These are phyloP conservation scores for Halichoerus grypus DNA, from an alignment of 2,113 vertebrate species.

Conservation along the genomic window DNA sequence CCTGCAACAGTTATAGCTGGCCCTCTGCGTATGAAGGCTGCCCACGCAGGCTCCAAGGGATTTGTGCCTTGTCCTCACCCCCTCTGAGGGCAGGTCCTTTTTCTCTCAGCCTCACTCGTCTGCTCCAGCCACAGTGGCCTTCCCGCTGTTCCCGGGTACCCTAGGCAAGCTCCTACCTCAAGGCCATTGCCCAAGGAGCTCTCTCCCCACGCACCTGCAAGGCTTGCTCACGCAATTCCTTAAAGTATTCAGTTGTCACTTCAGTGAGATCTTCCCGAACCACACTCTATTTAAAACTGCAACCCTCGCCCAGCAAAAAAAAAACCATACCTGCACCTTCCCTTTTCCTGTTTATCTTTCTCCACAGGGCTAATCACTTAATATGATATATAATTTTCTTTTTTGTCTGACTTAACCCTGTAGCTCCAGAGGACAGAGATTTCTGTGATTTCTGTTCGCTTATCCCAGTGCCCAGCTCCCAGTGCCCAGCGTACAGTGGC, in stretches of 20 bases:
- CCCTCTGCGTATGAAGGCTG: not conserved
- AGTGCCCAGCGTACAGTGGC: not conserved
- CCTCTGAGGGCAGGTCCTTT: not conserved
- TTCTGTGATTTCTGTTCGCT: not conserved
- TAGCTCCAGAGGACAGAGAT: not conserved
- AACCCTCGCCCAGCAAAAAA: not conserved
- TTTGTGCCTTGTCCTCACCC: not conserved
- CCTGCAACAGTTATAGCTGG: not conserved
- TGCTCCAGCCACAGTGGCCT: rapidly evolving
- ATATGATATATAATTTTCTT: not conserved
- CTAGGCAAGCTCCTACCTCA: too few relatives aligned
- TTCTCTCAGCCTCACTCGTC: not conserved
- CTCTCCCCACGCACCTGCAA: rapidly evolving
- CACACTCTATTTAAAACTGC: not conserved
- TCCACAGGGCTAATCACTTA: not conserved
- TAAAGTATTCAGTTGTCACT: not conserved
- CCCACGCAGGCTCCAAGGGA: not conserved
- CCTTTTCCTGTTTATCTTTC: not conserved
- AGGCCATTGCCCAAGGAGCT: not conserved
- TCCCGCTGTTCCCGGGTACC: not conserved
- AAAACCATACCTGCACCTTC: not conserved
- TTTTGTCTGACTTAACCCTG: not conserved
- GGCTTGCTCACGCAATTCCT: not conserved
- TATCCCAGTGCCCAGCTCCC: not conserved
- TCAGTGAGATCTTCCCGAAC: not conserved